Conservation (phyloP, 2,888 invertebrate genomes). For the Drosophila rubida region DNA sequence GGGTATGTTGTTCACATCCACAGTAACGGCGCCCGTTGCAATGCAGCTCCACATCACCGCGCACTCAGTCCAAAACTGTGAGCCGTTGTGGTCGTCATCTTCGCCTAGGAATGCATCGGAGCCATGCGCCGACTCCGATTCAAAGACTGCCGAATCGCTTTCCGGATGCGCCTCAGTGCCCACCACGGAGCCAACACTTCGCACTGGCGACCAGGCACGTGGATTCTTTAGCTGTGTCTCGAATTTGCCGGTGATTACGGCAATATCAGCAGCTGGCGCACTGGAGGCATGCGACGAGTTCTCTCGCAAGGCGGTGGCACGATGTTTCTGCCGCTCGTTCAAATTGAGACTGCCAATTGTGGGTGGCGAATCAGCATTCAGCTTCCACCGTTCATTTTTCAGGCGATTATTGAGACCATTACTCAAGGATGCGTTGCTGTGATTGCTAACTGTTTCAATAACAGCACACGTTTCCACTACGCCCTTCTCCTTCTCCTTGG, state of each 20-base stretch:
- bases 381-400: conserved; percentile 83
- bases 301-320: conserved; percentile 73
- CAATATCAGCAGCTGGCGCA: conserved; percentile 83
- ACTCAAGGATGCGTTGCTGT: conserved; percentile 82
- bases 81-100: conserved; percentile 88
- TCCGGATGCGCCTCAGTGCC: conserved; percentile 95
- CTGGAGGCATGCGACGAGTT: conserved; percentile 77
- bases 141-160: conserved; percentile 92
- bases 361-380: conserved; percentile 82
- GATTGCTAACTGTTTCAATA: conserved; percentile 88
- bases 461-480: conserved; percentile 84
- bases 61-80: conserved; percentile 91
- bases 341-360: conserved; percentile 83
- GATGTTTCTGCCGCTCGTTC: conserved; percentile 82
- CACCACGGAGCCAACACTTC: conserved; percentile 93
- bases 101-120: conserved; percentile 91
- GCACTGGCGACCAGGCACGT: conserved; percentile 94
- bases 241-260: conserved; percentile 88
- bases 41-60: conserved; percentile 93
- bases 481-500: conserved; percentile 83
- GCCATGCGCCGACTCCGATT: conserved; percentile 89
- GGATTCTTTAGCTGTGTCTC: conserved; percentile 92
- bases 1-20: conserved; percentile 90
- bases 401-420: conserved; percentile 83
- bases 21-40: conserved; percentile 91